Percentiles rank a stretch among this genome's conserved stretches.
phyloP scores from a whole-genome alignment of 2,797 vertebrate species.

The Thalassophryne amazonica region DNA sequence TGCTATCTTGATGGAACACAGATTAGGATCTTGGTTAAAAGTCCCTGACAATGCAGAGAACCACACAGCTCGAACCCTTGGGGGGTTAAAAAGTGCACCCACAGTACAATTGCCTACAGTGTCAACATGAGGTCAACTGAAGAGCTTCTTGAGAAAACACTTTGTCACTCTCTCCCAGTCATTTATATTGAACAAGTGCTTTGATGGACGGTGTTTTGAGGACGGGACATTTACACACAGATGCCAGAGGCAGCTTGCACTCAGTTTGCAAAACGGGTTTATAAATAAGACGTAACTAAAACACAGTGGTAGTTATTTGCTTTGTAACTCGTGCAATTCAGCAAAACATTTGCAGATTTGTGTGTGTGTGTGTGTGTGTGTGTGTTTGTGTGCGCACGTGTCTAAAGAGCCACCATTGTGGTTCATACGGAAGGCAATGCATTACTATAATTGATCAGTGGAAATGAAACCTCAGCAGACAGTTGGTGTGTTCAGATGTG shows the following conservation, averaged over 20 bases:
- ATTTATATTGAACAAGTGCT: constrained; percentile 16
- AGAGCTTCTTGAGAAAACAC: constrained; percentile 37
- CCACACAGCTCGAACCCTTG: constrained; percentile 29
- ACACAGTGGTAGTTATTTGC: constrained; percentile 31
- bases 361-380: background rate
- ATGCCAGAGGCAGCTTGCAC: constrained; percentile 52
- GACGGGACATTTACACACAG: constrained; percentile 13
- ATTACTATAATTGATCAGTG: constrained; percentile 57
- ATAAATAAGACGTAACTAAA: constrained; percentile 42
- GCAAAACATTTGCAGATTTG: constrained; percentile 37
- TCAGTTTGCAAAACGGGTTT: constrained; percentile 36
- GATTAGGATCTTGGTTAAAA: constrained; percentile 67
- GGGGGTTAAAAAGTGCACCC: constrained; percentile 53
- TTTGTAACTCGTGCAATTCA: constrained; percentile 17
- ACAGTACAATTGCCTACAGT: constrained; percentile 34
- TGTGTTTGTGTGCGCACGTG: constrained; percentile 5
- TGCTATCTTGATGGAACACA: constrained; percentile 74
- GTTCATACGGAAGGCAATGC: constrained; percentile 38
- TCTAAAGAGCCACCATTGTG: constrained; percentile 11
- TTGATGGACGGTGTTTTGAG: constrained; percentile 38
- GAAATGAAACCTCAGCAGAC: constrained; percentile 4
- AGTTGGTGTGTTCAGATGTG: constrained; percentile 44
- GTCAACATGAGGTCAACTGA: constrained; percentile 61
- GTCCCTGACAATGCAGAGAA: constrained; percentile 66
- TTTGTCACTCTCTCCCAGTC: constrained; percentile 48